Evolutionary conservation across 2,888 invertebrate genomes (phyloP).

Genomic region (Eristalinus aeneus): DNA sequence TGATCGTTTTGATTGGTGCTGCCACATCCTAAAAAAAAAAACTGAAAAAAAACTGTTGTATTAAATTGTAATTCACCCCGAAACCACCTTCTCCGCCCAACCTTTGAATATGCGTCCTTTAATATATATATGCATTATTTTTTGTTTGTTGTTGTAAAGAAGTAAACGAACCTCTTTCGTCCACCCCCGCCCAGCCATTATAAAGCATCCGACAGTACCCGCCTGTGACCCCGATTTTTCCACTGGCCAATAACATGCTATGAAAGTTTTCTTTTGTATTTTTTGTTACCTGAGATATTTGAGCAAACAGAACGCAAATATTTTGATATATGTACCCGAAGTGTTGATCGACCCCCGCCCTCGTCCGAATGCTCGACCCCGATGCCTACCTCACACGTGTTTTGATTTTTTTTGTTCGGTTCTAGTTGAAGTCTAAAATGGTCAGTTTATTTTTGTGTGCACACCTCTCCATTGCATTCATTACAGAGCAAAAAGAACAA

Average conservation of each 20-base stretch:
- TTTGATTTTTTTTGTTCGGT: slow-evolving; percentile 9
- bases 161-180: slow-evolving; percentile 8
- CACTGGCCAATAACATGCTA: slow-evolving; percentile 22
- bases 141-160: slow-evolving; percentile 72
- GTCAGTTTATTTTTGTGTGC: slow-evolving; percentile 10
- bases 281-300: slow-evolving; percentile 19
- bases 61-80: slow-evolving; percentile 46
- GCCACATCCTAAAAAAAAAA: slow-evolving; percentile 65
- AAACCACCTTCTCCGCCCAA: slow-evolving; percentile 70
- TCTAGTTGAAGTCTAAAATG: slow-evolving; percentile 1
- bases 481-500: not conserved
- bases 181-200: slow-evolving; percentile 71
- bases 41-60: not conserved
- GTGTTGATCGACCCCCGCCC: slow-evolving; percentile 18
- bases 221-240: slow-evolving; percentile 65
- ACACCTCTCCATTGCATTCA: not conserved
- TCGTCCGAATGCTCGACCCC: slow-evolving; percentile 3
- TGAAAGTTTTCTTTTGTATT: slow-evolving; percentile 30
- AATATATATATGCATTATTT: slow-evolving; percentile 40
- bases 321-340: not conserved
- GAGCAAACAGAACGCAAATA: slow-evolving; percentile 2
- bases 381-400: slow-evolving; percentile 4
- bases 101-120: slow-evolving; percentile 61
- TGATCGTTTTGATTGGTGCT: slow-evolving; percentile 78
- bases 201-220: slow-evolving; percentile 15